phyloP scores from a whole-genome alignment of 1,140 invertebrate genomes.

The Trichonephila inaurata region DNA sequence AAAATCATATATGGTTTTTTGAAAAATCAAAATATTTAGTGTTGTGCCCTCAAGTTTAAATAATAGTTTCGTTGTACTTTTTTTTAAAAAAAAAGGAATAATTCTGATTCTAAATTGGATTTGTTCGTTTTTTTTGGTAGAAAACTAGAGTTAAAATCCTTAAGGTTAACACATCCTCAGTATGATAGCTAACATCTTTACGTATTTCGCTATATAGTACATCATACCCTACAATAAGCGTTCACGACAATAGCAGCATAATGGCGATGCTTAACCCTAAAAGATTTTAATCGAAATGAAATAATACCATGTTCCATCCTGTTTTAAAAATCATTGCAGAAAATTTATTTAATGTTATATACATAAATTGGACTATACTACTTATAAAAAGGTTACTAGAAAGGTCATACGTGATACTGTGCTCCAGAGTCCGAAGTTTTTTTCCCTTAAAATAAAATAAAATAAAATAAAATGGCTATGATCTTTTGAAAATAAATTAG shows the following conservation, averaged over 20 bases:
- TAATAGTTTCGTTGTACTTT: conserved; percentile 39
- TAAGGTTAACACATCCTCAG: background rate
- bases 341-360: conserved; percentile 45
- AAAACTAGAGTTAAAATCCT: background rate
- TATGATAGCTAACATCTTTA: background rate
- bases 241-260: background rate
- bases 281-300: background rate
- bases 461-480: no score
- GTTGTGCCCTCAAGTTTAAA: conserved; percentile 31
- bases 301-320: background rate
- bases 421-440: conserved; percentile 5
- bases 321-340: conserved; percentile 26
- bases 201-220: background rate
- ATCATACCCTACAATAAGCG: background rate
- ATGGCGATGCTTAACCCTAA: background rate
- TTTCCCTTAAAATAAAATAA: background rate
- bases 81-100: background rate
- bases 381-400: conserved; percentile 41
- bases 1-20: background rate
- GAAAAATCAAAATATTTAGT: background rate
- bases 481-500: background rate
- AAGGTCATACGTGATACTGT: background rate
- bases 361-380: conserved; percentile 44
- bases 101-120: conserved; percentile 8
- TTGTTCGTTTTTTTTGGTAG: background rate